phyloP scores from a whole-genome alignment of 1,140 invertebrate species.

The Achatina immaculata region DNA sequence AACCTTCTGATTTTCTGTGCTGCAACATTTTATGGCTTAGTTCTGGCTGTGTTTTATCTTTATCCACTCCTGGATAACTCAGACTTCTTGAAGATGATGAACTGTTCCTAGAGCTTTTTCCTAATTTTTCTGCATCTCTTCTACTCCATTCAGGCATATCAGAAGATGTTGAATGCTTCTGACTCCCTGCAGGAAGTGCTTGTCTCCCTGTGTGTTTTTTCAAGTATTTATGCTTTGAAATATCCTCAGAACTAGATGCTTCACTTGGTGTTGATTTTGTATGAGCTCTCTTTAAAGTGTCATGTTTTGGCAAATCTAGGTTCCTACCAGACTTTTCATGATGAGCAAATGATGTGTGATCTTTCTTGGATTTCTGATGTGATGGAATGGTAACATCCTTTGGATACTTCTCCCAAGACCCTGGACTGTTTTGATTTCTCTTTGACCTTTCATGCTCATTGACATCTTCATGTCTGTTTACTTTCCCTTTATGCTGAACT shows the following conservation, averaged over 20 bases:
- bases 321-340: not conserved
- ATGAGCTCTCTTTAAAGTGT: not conserved
- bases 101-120: not conserved
- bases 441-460: not conserved
- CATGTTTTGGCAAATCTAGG: not conserved
- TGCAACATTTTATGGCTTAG: not conserved
- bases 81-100: constrained; percentile 6
- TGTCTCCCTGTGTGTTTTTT: constrained; percentile 21
- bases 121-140: not conserved
- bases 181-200: not conserved
- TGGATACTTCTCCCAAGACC: not conserved
- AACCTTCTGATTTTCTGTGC: constrained; percentile 9
- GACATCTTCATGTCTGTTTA: not conserved
- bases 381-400: not conserved
- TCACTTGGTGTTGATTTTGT: constrained; percentile 5
- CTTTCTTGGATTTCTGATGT: not conserved
- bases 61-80: constrained; percentile 10
- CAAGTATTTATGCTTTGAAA: constrained; percentile 33
- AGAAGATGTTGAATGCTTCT: not conserved
- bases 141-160: not conserved
- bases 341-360: not conserved
- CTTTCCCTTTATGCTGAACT: not conserved
- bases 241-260: constrained; percentile 9
- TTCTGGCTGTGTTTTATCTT: not conserved
- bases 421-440: not conserved